Conservation (phyloP, 2,888 invertebrate species). For the Cybosia mesomella region DNA sequence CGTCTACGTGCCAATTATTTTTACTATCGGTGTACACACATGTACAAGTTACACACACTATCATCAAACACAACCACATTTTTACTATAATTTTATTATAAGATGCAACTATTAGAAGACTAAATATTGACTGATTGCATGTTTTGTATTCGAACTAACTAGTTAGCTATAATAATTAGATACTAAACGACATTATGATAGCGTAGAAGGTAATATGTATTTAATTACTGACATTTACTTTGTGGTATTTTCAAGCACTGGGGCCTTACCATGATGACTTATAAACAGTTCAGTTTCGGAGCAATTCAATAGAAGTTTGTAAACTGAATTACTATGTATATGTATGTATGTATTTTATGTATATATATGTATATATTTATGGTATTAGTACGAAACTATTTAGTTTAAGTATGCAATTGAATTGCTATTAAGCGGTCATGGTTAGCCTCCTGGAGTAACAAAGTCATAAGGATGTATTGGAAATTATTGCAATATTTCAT, state of each 20-base stretch:
- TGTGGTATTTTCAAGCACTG: neutral
- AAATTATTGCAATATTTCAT: neutral
- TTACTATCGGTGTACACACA: slow-evolving; percentile 19
- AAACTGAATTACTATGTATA: too few species aligned
- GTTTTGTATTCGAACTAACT: neutral
- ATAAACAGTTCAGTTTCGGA: too few species aligned
- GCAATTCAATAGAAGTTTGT: too few species aligned
- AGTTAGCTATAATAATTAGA: neutral
- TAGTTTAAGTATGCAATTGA: too few species aligned
- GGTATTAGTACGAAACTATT: too few species aligned
- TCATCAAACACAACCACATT: slow-evolving; percentile 16
- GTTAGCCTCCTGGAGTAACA: too few species aligned
- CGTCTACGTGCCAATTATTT: slow-evolving; percentile 28
- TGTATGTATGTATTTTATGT: too few species aligned
- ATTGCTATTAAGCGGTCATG: too few species aligned
- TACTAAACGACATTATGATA: slow-evolving; percentile 8
- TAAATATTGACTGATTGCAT: slow-evolving; percentile 23
- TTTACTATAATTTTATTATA: neutral
- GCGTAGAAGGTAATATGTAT: neutral
- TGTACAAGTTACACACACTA: slow-evolving; percentile 14
- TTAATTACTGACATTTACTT: neutral
- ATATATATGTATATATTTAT: too few species aligned
- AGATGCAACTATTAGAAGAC: slow-evolving; percentile 15
- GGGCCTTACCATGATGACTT: too few species aligned
- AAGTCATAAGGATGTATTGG: neutral